Evolutionary conservation across 2,888 invertebrate genomes (phyloP), one percentile per base, ranked within the genome.

Genomic region (Cyclophora punctaria): DNA sequence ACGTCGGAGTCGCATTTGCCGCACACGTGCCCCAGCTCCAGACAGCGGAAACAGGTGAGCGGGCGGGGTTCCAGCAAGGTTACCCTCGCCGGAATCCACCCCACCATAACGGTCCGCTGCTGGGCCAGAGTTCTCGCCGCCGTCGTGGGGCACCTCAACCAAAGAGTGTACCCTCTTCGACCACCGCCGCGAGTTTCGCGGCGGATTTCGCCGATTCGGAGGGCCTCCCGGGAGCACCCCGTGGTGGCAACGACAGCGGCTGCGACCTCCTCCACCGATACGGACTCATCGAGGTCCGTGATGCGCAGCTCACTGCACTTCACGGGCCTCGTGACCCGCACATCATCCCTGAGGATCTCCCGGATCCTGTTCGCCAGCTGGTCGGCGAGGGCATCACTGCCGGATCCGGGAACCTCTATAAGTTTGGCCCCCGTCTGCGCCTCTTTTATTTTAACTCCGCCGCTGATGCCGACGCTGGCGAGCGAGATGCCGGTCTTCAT

Each of bases 391-490:
- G 37, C 4, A 4, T 5, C 37, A 2, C 37, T 37, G 37, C 4
- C 4, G 5, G 37, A 4, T 5, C 37, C 37, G 5, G 37, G 37
- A 5, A 37, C 37, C 37, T 37, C 37, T 37, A 37, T 37, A 2
- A 55, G 53, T 55, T 57, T 53, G 53, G 55, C 59, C 55, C 52
- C 57, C 51, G 55, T 53, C 57, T 55, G 52, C 55, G 55, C 59
- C 57, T 54, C 52, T 54, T 55, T 57, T 52, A 57, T 52, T 37
- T 43, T 48, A 35, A 44, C 44, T 37, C 43, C 34, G 37, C 48
- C 48, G 43, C 7, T 35, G 43, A 43, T 48, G 35, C 34, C 48
- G 44, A 43, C 34, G 35, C 48, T 43, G 35, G 35, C 34, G 44
- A 43, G 43, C 7, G 7, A 37, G 37, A 43, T 35, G 7, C 44